A percentile compares a stretch with the other conserved stretches of the same genome.
These are phyloP conservation scores for Gyrodactylus salaris DNA, from an alignment of 1,140 invertebrate species.

Conservation along the genomic window DNA sequence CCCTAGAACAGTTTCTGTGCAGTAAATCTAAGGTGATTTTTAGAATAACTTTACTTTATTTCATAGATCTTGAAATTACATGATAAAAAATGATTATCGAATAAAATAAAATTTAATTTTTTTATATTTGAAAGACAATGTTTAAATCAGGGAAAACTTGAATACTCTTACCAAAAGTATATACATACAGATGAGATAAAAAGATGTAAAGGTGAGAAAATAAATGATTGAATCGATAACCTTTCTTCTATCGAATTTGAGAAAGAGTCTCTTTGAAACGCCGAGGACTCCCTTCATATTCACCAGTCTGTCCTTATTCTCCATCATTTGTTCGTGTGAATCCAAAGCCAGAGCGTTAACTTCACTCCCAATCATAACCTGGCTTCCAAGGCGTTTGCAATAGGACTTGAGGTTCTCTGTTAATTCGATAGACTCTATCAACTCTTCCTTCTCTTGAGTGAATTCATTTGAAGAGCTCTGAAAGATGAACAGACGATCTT, in stretches of 20 bases:
- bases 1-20: too few relatives aligned
- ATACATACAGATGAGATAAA: background rate
- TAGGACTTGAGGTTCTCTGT: background rate
- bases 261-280: background rate
- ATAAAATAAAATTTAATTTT: too few relatives aligned
- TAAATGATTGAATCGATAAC: background rate
- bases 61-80: too few relatives aligned
- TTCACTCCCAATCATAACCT: background rate
- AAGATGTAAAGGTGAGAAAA: background rate
- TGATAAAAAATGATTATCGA: too few relatives aligned
- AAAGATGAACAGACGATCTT: background rate
- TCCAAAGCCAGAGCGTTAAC: background rate
- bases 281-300: background rate
- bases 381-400: background rate
- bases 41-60: too few relatives aligned
- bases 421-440: background rate
- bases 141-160: background rate
- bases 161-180: background rate
- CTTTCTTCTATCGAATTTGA: background rate
- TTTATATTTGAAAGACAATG: background rate
- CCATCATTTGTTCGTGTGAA: background rate
- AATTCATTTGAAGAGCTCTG: background rate
- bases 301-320: background rate
- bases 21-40: too few relatives aligned
- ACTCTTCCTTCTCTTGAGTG: background rate